Base-by-base conservation (phyloP, 2,113 vertebrate genomes). In the Rissa tridactyla region DNA sequence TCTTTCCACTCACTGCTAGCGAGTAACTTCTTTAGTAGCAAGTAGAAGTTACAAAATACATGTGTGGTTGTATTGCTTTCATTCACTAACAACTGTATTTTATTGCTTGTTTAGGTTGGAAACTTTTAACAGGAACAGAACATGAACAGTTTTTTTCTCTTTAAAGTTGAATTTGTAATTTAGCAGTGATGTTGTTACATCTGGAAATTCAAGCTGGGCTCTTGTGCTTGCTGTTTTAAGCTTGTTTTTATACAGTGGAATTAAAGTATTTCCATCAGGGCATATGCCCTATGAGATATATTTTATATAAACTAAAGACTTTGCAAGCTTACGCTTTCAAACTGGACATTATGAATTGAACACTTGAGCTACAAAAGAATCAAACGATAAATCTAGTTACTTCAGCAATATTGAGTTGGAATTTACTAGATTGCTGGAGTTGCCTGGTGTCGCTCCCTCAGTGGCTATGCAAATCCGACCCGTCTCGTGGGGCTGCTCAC, bases 361-460 rank as follows among this genome's bases (percentile, higher is more conserved):
- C 32, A 55, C 21, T 79, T 55, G 29, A 88, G 40, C 62, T 82
- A 26, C 38, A 42, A 58, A 66, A 55, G 46, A 70, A 19, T 36
- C 6, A 11, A 66, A 89, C 23, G n/a, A 36, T 64, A 17, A 61
- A 30, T 75, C 26, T 46, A 21, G 60, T 7, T 80, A 75, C n/a
- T 32, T 70, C 32, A 71, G 30, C 55, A 66, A 2, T 68, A 40
- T 12, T 76, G 40, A 71, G 36, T 54, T 26, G 16, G 65, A 51
- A 64, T 84, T 79, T 83, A 44, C n/a, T 65, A 4, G 14, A 15
- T 57, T 52, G 34, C 73, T 91, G 2, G 10, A 65, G 34, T 21
- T 76, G 47, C 23, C 14, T 86, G 58, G 4, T 0, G 0, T 36
- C 30, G 27, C 13, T 52, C 22, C 46, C 7, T 76, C 14, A 3